These are phyloP conservation scores for Vidua chalybeata DNA, from an alignment of 2,113 vertebrate genomes.

Conservation along the genomic window DNA sequence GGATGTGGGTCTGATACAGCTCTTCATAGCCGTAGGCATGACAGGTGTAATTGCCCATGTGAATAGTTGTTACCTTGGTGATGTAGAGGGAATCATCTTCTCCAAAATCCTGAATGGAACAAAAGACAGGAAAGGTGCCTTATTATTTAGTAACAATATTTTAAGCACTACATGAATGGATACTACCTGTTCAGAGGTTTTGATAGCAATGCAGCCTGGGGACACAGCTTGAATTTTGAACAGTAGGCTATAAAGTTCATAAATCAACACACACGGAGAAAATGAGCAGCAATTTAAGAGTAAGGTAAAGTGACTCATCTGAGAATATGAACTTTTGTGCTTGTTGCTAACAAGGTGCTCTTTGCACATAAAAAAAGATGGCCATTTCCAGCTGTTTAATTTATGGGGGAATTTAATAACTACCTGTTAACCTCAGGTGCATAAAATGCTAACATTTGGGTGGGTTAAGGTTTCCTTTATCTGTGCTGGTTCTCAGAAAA, in stretches of 20 bases:
- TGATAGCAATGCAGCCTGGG: neutral
- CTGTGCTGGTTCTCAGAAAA: neutral
- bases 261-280: neutral
- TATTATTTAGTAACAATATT: neutral
- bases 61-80: constrained; percentile 96
- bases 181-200: neutral
- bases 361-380: constrained; percentile 4
- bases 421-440: neutral
- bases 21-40: constrained; percentile 93
- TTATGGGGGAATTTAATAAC: neutral
- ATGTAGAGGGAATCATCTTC: constrained; percentile 96
- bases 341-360: constrained; percentile 27
- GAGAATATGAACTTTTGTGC: constrained; percentile 20
- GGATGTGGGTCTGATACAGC: constrained; percentile 94
- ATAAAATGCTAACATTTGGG: neutral
- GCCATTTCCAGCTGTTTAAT: constrained; percentile 29
- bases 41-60: constrained; percentile 98
- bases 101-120: constrained; percentile 88
- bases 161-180: neutral
- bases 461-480: neutral
- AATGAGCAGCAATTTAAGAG: neutral
- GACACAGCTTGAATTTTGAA: neutral
- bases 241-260: neutral
- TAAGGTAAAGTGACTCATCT: neutral
- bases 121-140: constrained; percentile 45